phyloP scores from a whole-genome alignment of 35 echinoderm and acorn worm species.

The Acanthaster planci region DNA sequence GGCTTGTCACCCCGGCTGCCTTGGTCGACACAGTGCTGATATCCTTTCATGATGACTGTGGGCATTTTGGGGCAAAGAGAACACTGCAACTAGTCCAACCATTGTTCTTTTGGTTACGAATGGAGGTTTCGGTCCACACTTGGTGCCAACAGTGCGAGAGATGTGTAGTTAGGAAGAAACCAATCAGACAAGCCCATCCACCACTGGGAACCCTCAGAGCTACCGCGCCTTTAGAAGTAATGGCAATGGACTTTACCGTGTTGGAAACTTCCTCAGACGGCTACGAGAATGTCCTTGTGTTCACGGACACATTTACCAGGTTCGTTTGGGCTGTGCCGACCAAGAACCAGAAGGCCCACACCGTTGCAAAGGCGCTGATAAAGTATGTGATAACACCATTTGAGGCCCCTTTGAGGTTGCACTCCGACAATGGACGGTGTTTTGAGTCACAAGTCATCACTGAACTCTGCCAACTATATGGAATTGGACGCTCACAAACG shows the following conservation, averaged over 20 bases:
- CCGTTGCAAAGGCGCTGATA: too few relatives aligned
- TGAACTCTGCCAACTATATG: constrained; percentile 22
- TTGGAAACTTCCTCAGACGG: constrained; percentile 46
- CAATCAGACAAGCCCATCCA: not conserved
- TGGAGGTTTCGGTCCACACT: not conserved
- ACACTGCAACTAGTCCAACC: constrained; percentile 26
- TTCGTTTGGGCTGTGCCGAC: too few relatives aligned
- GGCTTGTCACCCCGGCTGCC: too few relatives aligned
- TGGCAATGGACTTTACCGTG: constrained; percentile 48
- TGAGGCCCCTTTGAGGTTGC: constrained; percentile 38
- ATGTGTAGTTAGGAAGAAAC: constrained; percentile 38
- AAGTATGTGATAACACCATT: constrained; percentile 49
- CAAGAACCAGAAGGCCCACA: too few relatives aligned
- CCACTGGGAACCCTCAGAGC: too few relatives aligned
- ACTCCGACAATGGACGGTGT: constrained; percentile 59
- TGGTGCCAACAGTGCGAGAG: constrained; percentile 28
- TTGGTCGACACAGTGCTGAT: too few relatives aligned
- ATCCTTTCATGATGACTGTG: constrained; percentile 34
- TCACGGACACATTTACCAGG: too few relatives aligned
- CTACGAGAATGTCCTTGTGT: constrained; percentile 31
- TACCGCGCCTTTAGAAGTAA: too few relatives aligned
- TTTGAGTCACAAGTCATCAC: constrained; percentile 41
- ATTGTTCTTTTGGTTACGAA: constrained; percentile 33
- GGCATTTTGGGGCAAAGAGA: constrained; percentile 42
- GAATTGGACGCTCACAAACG: constrained; percentile 41